Evolutionary conservation across 2,113 vertebrate genomes (phyloP).

Genomic region (Bujurquina vittata): DNA sequence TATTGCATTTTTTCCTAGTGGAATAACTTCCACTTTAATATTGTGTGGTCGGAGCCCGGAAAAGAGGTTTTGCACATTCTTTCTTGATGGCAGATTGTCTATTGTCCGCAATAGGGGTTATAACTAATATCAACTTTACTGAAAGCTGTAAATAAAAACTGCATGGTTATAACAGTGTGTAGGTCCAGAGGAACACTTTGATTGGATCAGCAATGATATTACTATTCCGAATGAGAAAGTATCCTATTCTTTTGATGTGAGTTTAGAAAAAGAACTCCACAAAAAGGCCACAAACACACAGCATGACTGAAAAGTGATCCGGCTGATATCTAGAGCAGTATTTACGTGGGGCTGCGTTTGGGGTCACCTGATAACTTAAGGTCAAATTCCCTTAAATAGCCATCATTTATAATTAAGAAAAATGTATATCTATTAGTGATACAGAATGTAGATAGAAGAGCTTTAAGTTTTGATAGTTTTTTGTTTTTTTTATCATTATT

Average conservation of each 20-base stretch:
- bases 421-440: not conserved
- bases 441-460: not conserved
- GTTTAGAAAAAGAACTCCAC: not conserved
- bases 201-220: slow-evolving; percentile 1
- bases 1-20: not conserved
- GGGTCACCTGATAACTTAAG: not conserved
- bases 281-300: slow-evolving; percentile 15
- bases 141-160: not conserved
- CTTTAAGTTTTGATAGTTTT: not conserved
- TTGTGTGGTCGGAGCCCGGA: not conserved
- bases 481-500: not conserved
- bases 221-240: not conserved
- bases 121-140: not conserved
- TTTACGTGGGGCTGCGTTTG: not conserved
- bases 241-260: not conserved
- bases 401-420: not conserved
- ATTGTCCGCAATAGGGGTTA: not conserved
- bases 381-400: not conserved
- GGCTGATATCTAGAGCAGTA: too few relatives aligned
- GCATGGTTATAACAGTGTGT: not conserved
- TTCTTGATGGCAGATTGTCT: not conserved
- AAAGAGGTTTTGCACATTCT: not conserved
- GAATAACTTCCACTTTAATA: not conserved
- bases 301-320: not conserved
- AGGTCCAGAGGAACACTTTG: not conserved